Evolutionary conservation across 2,113 vertebrate species (phyloP), one percentile per base, ranked within the genome.

Genomic region (Puma concolor): DNA sequence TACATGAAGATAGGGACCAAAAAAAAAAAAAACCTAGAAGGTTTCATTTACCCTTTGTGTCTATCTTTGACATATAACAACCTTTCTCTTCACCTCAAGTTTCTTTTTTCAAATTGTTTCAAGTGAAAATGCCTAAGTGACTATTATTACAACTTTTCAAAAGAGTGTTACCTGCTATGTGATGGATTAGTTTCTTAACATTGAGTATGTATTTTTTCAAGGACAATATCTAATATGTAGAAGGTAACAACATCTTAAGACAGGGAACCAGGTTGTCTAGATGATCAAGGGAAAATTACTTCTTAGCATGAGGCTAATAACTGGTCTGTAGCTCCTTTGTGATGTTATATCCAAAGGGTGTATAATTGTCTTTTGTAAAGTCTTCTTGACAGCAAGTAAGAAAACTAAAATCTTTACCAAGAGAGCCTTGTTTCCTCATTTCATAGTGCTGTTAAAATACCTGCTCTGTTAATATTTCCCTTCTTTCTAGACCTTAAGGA

Each of bases 241-340:
- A 95, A 74, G n/a, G 21, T 81, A 95, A 82, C 7, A 91, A 31
- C 36, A 29, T 82, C 85, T 77, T 77, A 83, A 83, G 57, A 95
- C 15, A 79, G 21, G 4, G 19, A 89, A 89, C 16, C 57, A 71
- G 19, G 84, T 44, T 69, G 71, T 84, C 33, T 69, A 36, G 36
- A 76, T 88, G 44, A 97, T 67, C 50, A 91, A 96, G 66, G 19
- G 54, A 81, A 93, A 90, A 82, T 77, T 79, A 76, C 50, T 93
- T 92, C 77, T 96, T 77, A 84, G 69, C 44, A 76, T 17, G 50
- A 93, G 69, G 33, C 15, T 90, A 76, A 82, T 76, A 69, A 86
- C 52, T 76, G 71, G 23, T 94, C 38, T n/a, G 48, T 15, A 38
- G 92, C 64, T 91, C 41, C 66, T 96, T 71, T 96, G 57, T 27